phyloP scores from a whole-genome alignment of 1,140 invertebrate species.

The Aphidius ervi region DNA sequence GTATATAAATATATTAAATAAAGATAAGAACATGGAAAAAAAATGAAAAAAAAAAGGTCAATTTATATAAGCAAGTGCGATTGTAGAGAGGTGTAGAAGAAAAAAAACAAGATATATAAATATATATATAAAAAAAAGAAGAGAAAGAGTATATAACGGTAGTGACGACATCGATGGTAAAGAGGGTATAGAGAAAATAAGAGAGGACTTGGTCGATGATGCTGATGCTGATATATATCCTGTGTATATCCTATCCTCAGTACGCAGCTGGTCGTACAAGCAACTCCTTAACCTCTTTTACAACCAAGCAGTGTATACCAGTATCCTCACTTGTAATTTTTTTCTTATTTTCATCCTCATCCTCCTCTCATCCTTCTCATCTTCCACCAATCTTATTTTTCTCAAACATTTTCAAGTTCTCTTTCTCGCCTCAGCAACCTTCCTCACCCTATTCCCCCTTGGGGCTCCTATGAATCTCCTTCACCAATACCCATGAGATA shows the following conservation, averaged over 20 bases:
- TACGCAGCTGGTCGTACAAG: constrained; percentile 30
- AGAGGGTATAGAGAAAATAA: constrained; percentile 12
- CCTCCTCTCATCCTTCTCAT: constrained; percentile 1
- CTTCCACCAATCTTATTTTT: constrained; percentile 5
- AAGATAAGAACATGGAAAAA: constrained; percentile 15
- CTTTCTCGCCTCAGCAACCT: constrained; percentile 2
- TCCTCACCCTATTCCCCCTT: constrained; percentile 17
- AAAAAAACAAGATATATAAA: constrained; percentile 10
- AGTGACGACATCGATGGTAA: constrained; percentile 15
- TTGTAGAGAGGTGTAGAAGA: neutral
- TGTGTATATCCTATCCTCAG: constrained; percentile 15
- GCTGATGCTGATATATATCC: constrained; percentile 19
- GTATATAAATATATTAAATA: neutral
- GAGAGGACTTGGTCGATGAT: constrained; percentile 5
- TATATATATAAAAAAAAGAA: constrained; percentile 18
- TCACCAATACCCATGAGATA: constrained; percentile 1
- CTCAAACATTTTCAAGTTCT: neutral
- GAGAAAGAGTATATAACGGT: constrained; percentile 20
- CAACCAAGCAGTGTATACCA: neutral
- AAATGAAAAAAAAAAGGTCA: neutral
- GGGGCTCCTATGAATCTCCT: neutral
- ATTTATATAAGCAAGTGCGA: neutral
- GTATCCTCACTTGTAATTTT: neutral
- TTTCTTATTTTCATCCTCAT: neutral
- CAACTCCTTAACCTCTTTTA: constrained; percentile 2